Percentiles rank a stretch among this genome's conserved stretches.
phyloP scores from a whole-genome alignment of 2,888 invertebrate genomes.

The Trachelus iudaicus region DNA sequence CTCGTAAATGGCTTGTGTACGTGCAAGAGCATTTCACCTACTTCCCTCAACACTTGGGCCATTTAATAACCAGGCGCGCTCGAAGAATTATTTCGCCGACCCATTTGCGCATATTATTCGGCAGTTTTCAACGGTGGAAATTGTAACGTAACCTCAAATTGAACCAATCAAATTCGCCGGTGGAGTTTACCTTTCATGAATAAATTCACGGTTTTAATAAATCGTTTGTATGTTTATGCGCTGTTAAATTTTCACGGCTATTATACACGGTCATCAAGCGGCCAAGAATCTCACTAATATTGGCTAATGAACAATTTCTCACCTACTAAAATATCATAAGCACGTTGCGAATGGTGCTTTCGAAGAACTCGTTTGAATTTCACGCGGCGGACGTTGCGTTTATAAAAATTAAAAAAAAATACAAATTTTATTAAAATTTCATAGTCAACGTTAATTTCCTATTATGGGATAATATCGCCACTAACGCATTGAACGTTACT shows the following conservation, averaged over 20 bases:
- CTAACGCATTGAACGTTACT: background rate
- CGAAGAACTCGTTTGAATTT: background rate
- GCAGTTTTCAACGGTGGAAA: constrained; percentile 7
- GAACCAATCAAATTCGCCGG: constrained; percentile 4
- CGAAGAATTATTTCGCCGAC: constrained; percentile 12
- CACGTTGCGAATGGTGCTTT: background rate
- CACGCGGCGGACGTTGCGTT: background rate
- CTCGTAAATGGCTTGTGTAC: background rate
- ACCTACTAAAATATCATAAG: background rate
- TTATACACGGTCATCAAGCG: background rate
- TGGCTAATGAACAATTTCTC: background rate
- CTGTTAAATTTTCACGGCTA: constrained; percentile 3
- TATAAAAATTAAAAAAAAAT: too few relatives aligned
- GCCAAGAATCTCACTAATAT: background rate
- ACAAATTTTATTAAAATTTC: background rate
- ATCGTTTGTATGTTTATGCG: constrained; percentile 15
- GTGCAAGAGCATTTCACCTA: background rate
- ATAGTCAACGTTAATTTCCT: background rate
- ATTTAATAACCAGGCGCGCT: constrained; percentile 16
- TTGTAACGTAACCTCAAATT: constrained; percentile 12
- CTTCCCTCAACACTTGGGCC: background rate
- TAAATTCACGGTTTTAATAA: constrained; percentile 14
- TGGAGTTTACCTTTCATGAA: constrained; percentile 8
- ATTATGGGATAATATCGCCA: background rate
- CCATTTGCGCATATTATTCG: constrained; percentile 13